phyloP scores from a whole-genome alignment of 2,888 invertebrate species.

The Byasa hedistus region DNA sequence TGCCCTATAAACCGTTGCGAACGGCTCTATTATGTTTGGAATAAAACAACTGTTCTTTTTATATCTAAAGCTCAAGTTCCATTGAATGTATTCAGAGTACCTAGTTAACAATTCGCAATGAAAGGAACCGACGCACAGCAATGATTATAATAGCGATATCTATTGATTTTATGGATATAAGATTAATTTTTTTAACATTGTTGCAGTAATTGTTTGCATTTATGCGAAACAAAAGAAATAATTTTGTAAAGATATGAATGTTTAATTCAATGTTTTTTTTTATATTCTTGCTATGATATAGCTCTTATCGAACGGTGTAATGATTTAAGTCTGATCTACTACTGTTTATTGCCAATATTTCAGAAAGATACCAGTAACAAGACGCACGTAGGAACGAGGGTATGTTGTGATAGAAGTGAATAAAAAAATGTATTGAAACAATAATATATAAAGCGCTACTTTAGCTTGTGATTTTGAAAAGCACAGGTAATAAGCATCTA shows the following conservation, averaged over 20 bases:
- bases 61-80: constrained; percentile 39
- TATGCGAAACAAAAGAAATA: too few species aligned
- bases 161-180: not conserved
- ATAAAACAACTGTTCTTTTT: constrained; percentile 45
- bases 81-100: constrained; percentile 19
- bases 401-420: constrained; percentile 9
- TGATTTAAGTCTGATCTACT: not conserved
- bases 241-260: too few species aligned
- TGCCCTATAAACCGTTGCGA: constrained; percentile 62
- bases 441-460: constrained; percentile 4
- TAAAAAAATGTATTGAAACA: not conserved
- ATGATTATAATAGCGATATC: not conserved
- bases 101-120: not conserved
- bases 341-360: constrained; percentile 15
- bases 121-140: not conserved
- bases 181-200: not conserved
- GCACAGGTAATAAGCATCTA: not conserved
- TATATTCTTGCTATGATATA: too few species aligned
- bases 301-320: too few species aligned
- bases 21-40: constrained; percentile 56
- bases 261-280: too few species aligned
- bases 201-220: too few species aligned
- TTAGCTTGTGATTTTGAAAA: constrained; percentile 9
- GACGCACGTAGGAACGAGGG: constrained; percentile 23
- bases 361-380: constrained; percentile 29